Conservation (phyloP, 2,797 vertebrate species). For the Pyrocephalus nanus region DNA sequence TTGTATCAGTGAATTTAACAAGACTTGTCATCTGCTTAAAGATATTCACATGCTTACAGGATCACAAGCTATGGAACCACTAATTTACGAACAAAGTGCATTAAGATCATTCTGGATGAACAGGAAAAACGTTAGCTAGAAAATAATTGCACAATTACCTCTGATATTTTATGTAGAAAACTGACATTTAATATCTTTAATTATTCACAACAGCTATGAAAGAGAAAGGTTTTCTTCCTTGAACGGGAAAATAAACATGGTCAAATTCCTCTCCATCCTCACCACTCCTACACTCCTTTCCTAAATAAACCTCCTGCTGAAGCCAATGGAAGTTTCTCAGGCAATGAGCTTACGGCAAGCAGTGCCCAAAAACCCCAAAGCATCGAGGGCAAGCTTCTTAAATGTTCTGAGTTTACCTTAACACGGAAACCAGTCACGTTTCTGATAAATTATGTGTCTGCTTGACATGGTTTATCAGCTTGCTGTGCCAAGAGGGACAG, state of each 20-base stretch:
- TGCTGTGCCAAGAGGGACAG: neutral
- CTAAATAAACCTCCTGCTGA: neutral
- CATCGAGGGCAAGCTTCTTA: neutral
- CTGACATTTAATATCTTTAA: conserved; percentile 51
- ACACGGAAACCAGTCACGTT: neutral
- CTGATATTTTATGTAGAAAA: conserved; percentile 36
- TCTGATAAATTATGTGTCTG: neutral
- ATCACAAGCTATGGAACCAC: neutral
- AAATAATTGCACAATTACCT: neutral
- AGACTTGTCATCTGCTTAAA: neutral
- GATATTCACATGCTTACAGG: neutral
- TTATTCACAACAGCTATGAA: conserved; percentile 36
- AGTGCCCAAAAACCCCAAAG: neutral
- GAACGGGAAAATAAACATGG: neutral
- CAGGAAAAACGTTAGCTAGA: neutral
- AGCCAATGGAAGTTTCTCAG: neutral
- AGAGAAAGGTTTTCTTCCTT: neutral
- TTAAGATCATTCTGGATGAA: neutral
- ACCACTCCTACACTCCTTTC: neutral
- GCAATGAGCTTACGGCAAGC: neutral
- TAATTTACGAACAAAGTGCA: neutral
- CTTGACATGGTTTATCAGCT: neutral
- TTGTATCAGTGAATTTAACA: neutral
- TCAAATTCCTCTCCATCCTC: conserved; percentile 1
- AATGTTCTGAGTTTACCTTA: neutral